Conservation (phyloP, 2,888 invertebrate genomes). For the Campaea margaritaria region DNA sequence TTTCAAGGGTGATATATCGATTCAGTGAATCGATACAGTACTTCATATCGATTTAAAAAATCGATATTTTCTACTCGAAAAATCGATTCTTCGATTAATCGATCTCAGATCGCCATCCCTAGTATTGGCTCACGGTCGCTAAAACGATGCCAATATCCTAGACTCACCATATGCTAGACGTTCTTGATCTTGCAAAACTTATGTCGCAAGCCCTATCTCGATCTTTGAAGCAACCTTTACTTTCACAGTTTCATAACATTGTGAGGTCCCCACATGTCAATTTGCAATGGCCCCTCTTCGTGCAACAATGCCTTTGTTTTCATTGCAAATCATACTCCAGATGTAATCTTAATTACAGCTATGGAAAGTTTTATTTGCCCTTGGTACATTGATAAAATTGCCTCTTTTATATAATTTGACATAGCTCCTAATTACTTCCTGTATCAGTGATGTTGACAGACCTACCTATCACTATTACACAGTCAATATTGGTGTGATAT, state of each 20-base stretch:
- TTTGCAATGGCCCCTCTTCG: conserved; percentile 43
- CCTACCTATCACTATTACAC: conserved; percentile 10
- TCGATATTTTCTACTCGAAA: too few species aligned
- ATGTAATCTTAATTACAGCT: not conserved
- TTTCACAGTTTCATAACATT: conserved; percentile 58
- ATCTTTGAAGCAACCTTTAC: conserved; percentile 29
- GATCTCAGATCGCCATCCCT: too few species aligned
- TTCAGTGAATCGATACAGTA: too few species aligned
- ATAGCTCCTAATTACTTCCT: conserved; percentile 41
- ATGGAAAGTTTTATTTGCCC: too few species aligned
- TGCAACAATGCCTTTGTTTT: conserved; percentile 16
- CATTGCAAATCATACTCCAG: not conserved
- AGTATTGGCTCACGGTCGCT: conserved; percentile 59
- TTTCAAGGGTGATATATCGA: too few species aligned
- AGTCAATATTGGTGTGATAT: not conserved
- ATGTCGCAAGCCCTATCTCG: conserved; percentile 5
- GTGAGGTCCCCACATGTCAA: conserved; percentile 41
- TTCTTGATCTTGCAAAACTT: conserved; percentile 1
- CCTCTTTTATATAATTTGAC: conserved; percentile 45
- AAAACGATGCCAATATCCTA: conserved; percentile 47
- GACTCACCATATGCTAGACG: conserved; percentile 56
- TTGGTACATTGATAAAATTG: too few species aligned
- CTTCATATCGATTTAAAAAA: too few species aligned
- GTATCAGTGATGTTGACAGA: conserved; percentile 13
- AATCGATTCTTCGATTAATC: too few species aligned